phyloP scores from a whole-genome alignment of 2,797 vertebrate species.

The Philypnodon macrostomus region DNA sequence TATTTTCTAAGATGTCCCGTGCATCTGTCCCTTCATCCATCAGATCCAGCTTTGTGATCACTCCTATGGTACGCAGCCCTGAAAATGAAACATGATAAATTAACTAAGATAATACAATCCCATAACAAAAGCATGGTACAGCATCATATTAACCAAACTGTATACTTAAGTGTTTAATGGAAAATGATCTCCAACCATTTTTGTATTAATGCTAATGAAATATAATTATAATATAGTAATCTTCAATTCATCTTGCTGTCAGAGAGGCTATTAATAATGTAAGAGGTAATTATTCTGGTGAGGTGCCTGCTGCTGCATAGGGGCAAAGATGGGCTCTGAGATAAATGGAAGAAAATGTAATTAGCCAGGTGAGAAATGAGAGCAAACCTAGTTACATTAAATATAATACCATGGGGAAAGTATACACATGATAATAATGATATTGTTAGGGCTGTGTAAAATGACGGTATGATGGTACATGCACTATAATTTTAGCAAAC shows the following conservation, averaged over 20 bases:
- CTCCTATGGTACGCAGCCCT: constrained; percentile 92
- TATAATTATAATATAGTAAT: constrained; percentile 22
- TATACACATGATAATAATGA: too few species aligned
- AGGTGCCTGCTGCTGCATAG: constrained; percentile 5
- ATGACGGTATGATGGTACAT: too few species aligned
- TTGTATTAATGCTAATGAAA: constrained; percentile 20
- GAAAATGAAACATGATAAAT: too few species aligned
- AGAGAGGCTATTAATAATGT: constrained; percentile 41
- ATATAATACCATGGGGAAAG: not conserved
- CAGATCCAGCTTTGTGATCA: constrained; percentile 95
- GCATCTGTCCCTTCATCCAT: constrained; percentile 97
- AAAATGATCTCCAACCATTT: constrained; percentile 9
- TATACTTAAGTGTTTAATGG: not conserved
- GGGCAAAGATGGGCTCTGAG: constrained; percentile 15
- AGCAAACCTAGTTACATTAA: constrained; percentile 1
- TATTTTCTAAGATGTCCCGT: constrained; percentile 91
- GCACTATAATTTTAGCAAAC: too few species aligned
- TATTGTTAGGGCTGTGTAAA: too few species aligned
- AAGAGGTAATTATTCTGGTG: constrained; percentile 25
- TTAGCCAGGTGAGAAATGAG: constrained; percentile 18
- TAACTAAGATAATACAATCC: too few species aligned
- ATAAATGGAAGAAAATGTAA: constrained; percentile 15
- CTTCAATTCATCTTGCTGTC: constrained; percentile 11
- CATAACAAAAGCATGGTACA: too few species aligned
- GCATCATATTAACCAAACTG: too few species aligned